Base-by-base conservation (phyloP, 2,888 invertebrate genomes). In the Acanthopleura granulata region DNA sequence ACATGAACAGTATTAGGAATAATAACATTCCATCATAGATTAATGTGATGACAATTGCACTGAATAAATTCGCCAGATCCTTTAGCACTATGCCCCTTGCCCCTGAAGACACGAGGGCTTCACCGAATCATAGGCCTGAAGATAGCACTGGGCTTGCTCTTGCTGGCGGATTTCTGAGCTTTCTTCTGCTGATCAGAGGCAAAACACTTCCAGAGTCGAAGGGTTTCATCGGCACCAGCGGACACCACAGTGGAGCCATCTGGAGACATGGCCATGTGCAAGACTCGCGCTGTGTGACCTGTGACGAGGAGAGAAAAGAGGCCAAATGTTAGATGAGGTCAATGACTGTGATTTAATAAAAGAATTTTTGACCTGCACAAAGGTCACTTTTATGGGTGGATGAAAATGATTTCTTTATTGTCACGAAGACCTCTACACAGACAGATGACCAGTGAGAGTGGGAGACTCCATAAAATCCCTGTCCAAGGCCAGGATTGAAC, bases 131-230 rank as follows among this genome's bases (percentile, higher is more conserved):
- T 49, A 4, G 74, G 40, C 49, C 72, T 50, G n/a, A 30, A 22
- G 25, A 80, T 70, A 18, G 77, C 62, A 27, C 78, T 78, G 9
- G 77, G 70, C 1, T 74, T 80, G 61, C 82, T 79, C 73, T 83
- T 83, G 0, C 78, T 71, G 1, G 79, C 78, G 0, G 83, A 80
- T 79, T 83, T 83, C 50, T 83, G 78, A 50, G 81, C 79, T 74
- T 85, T 87, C 74, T 86, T 86, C 69, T 83, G 76, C 40, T 83
- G 82, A 73, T 87, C 86, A 9, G 85, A 79, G 16, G 81, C 83
- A 91, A 99, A 99, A 89, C 97, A 97, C 88, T 97, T 97, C 99
- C 99, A 99, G 50, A 99, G 91, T 75, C 98, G 92, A 49, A 99
- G 92, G 0, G 98, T 98, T 91, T 99, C 99, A 89, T 99, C 99